phyloP scores from a whole-genome alignment of 1,140 invertebrate genomes.

The Drosophila kohkoa region DNA sequence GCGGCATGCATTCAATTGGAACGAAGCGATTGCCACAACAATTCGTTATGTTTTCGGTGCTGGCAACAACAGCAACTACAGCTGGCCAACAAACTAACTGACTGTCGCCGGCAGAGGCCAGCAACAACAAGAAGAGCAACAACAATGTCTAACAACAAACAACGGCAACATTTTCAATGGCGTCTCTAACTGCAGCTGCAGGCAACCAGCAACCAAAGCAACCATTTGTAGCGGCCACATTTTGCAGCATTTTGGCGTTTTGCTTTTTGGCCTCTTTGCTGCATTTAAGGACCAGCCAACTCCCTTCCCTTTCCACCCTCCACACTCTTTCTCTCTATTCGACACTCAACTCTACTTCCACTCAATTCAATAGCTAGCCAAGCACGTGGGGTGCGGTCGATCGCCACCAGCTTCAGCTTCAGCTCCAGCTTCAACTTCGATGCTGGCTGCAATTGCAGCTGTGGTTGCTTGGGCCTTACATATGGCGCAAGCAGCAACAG shows the following conservation, averaged over 20 bases:
- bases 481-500: conserved; percentile 45
- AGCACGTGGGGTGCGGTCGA: conserved; percentile 78
- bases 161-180: conserved; percentile 71
- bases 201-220: conserved; percentile 64
- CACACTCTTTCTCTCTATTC: neutral
- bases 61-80: conserved; percentile 41
- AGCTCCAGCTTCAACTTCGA: neutral
- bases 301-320: neutral
- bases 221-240: conserved; percentile 64
- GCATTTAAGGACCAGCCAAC: conserved; percentile 59
- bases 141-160: conserved; percentile 32
- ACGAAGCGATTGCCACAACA: conserved; percentile 82
- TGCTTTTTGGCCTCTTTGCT: conserved; percentile 32
- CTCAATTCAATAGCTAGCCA: conserved; percentile 28
- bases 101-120: conserved; percentile 55
- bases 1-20: conserved; percentile 81
- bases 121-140: conserved; percentile 10
- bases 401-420: conserved; percentile 24
- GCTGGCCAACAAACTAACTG: conserved; percentile 71
- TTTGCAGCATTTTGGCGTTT: conserved; percentile 57
- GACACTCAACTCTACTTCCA: conserved; percentile 6
- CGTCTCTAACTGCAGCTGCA: conserved; percentile 71
- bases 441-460: conserved; percentile 41
- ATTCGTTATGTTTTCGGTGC: conserved; percentile 82
- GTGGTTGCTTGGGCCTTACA: conserved; percentile 49